These are phyloP conservation scores for Cricetomys ansorgei DNA, from an alignment of 2,113 vertebrate species.

Conservation along the genomic window DNA sequence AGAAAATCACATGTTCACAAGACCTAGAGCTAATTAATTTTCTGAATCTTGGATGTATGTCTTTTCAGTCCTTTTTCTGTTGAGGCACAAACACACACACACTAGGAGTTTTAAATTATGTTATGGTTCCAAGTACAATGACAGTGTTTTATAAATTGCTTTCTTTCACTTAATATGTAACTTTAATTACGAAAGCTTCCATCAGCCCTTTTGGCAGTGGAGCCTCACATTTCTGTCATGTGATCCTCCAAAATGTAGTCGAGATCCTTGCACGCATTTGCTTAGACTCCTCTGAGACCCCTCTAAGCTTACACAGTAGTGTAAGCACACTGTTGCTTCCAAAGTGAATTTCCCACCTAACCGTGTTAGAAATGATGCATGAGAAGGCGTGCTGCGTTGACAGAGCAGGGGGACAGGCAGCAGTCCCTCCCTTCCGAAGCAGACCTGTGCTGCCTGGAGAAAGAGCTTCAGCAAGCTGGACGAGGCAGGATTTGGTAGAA, in stretches of 20 bases:
- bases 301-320: too few relatives aligned
- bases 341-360: not conserved
- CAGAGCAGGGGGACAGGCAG: not conserved
- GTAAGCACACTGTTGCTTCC: not conserved
- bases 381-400: not conserved
- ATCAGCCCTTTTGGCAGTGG: not conserved
- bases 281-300: not conserved
- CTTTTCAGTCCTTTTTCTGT: not conserved
- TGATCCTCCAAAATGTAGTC: not conserved
- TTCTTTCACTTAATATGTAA: not conserved
- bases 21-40: not conserved
- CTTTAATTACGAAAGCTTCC: not conserved
- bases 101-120: not conserved
- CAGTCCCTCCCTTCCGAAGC: fast-evolving
- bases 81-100: not conserved
- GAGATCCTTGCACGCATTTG: not conserved
- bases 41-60: not conserved
- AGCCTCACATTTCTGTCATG: not conserved
- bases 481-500: not conserved
- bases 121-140: not conserved
- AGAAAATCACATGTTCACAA: not conserved
- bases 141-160: not conserved
- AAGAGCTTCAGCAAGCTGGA: not conserved
- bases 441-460: fast-evolving
- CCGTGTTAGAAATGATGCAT: not conserved